Base-by-base conservation (phyloP, 2,888 invertebrate genomes). In the Trissonchulus latispiculum region DNA sequence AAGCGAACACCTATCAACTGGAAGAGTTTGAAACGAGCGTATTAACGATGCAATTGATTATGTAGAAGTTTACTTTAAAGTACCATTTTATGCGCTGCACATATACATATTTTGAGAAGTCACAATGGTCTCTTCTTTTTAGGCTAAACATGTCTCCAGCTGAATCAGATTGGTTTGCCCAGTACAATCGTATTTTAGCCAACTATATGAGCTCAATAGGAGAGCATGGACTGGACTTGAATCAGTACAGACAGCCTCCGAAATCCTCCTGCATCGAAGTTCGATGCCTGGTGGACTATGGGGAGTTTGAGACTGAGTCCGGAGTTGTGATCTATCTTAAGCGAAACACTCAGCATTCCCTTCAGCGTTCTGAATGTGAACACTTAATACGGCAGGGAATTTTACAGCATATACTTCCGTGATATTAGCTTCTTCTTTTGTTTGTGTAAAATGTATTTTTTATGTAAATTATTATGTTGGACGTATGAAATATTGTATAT, bases 231-330 rank as follows among this genome's bases (percentile, higher is more conserved):
- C 78, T 86, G 18, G 95, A 97, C 84, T 87, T 97, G 35, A 92
- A 92, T 0, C 73, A 69, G 61, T n/a, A 73, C 48, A 29, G 28
- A n/a, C 70, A 72, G 32, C 74, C 74, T 28, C 96, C 96, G 0
- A 96, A 95, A 83, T 89, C 91, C 0, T 86, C 95, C 18, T 94
- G 90, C 81, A 90, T 95, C 76, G 93, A 96, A 87, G 96, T 89
- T 1, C 87, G 92, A 28, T 95, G 95, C 82, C 81, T 93, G 67
- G 86, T 88, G 67, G 93, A 97, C 84, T 94, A 94, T 84, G 97
- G 97, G 0, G 93, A 92, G 83, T 89, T 93, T 79, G 96, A 96
- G 84, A 87, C 95, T 15, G 93, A 92, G 79, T 92, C 93, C 85
- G 97, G 96, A n/a, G 91, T 91, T 81, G 88, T 91, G 2, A 88